Conservation (phyloP, 2,888 invertebrate species). For the Lithosia quadra region DNA sequence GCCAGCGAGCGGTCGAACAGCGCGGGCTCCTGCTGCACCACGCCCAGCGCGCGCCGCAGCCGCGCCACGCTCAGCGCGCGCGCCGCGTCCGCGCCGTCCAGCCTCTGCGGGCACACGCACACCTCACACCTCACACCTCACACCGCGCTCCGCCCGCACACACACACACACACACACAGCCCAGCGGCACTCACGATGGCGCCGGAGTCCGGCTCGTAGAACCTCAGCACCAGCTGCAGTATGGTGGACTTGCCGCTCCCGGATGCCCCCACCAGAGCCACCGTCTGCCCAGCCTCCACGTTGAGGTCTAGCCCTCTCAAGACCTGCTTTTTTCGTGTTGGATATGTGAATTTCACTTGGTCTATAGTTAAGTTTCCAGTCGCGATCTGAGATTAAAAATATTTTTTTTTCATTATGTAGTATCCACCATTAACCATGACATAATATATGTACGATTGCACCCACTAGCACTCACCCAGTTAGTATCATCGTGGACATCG, state of each 20-base stretch:
- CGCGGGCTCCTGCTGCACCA: constrained; percentile 86
- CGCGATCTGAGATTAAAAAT: constrained; percentile 71
- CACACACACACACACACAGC: no score
- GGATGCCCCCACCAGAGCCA: constrained; percentile 91
- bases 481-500: constrained; percentile 64
- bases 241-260: constrained; percentile 95
- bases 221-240: constrained; percentile 91
- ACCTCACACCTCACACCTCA: no score
- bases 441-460: background rate
- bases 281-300: constrained; percentile 90
- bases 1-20: constrained; percentile 93
- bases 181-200: constrained; percentile 75
- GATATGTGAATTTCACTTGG: constrained; percentile 92
- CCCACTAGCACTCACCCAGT: constrained; percentile 64
- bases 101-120: no score
- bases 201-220: constrained; percentile 92
- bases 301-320: constrained; percentile 90
- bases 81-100: background rate
- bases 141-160: no score
- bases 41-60: constrained; percentile 12
- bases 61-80: background rate
- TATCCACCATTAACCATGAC: no score
- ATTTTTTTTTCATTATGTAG: background rate
- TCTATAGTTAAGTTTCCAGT: constrained; percentile 90
- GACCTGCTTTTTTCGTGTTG: constrained; percentile 91